Evolutionary conservation across 1,140 invertebrate species (phyloP).

Genomic region (Sarcophaga bullata): DNA sequence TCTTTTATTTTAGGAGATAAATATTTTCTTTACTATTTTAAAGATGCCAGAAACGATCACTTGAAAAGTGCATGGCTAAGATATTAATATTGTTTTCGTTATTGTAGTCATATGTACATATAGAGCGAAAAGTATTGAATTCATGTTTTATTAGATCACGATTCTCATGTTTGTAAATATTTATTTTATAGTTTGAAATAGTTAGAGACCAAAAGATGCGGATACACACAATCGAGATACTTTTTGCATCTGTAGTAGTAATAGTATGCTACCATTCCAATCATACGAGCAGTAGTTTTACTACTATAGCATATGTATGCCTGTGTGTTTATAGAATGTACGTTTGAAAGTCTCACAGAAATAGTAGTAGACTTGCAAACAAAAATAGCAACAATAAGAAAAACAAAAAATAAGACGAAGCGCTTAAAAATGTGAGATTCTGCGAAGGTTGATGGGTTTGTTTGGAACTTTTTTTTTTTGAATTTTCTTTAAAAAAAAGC

Average conservation of each 20-base stretch:
- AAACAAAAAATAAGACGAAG: neutral
- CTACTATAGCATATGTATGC: neutral
- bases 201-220: neutral
- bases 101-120: neutral
- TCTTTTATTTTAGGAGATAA: neutral
- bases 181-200: neutral
- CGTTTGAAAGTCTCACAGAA: neutral
- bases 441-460: slow-evolving; percentile 40
- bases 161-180: slow-evolving; percentile 40
- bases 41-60: neutral
- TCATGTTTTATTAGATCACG: slow-evolving; percentile 41
- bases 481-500: neutral
- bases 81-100: neutral
- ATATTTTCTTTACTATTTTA: neutral
- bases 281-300: slow-evolving; percentile 19
- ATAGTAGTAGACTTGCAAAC: slow-evolving; percentile 9
- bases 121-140: neutral
- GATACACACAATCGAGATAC: neutral
- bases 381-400: neutral
- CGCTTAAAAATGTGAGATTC: slow-evolving; percentile 35
- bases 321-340: neutral
- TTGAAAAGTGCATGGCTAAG: neutral
- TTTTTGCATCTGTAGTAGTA: neutral
- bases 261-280: neutral
- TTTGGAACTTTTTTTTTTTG: slow-evolving; percentile 3